Conservation (phyloP, 2,113 vertebrate species). For the Danionella cerebrum region DNA sequence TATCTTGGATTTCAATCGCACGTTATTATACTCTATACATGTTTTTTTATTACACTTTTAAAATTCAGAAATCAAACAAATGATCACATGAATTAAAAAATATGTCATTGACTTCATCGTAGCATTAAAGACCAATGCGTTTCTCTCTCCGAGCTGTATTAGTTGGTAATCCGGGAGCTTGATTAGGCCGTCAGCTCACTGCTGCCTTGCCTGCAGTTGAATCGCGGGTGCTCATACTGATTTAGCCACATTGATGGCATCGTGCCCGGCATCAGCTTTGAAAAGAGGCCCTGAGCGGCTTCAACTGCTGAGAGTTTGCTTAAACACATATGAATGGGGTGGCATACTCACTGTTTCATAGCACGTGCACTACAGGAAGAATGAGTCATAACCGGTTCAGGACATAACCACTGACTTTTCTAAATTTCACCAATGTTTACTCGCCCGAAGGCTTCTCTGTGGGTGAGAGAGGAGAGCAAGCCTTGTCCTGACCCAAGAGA, state of each 20-base stretch:
- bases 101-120: too few relatives aligned
- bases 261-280: conserved; percentile 52
- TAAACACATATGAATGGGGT: conserved; percentile 3
- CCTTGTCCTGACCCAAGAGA: not conserved
- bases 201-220: conserved; percentile 49
- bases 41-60: too few relatives aligned
- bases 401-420: not conserved
- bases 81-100: too few relatives aligned
- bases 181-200: conserved; percentile 71
- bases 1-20: too few relatives aligned
- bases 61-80: too few relatives aligned
- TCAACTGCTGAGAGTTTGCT: conserved; percentile 57
- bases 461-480: not conserved
- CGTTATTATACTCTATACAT: too few relatives aligned
- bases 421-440: conserved; percentile 11
- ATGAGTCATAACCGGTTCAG: not conserved
- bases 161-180: conserved; percentile 77
- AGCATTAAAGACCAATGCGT: too few relatives aligned
- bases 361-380: not conserved
- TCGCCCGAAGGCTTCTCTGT: not conserved
- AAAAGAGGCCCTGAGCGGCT: conserved; percentile 61
- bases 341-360: not conserved
- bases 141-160: conserved; percentile 72
- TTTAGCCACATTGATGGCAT: conserved; percentile 58
- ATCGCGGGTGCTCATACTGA: conserved; percentile 48